Evolutionary conservation across 2,797 vertebrate species (phyloP), one percentile per base, ranked within the genome.

Genomic region (Prionace glauca): DNA sequence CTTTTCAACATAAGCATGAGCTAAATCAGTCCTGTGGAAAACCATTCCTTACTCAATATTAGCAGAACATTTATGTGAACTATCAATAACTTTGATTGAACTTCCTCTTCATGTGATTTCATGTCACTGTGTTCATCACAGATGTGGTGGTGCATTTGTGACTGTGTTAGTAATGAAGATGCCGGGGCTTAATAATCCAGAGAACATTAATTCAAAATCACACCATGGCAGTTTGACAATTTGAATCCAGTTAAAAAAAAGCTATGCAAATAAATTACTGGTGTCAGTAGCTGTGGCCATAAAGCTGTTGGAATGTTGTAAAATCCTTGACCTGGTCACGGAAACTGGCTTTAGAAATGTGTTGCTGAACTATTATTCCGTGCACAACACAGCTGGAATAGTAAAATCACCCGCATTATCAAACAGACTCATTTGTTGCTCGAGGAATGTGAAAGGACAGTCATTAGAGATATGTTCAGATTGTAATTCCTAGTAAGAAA

Each of bases 191-290:
- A 90, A 62, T 62, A 26, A 90, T 62, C 26, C 3, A 62, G 56
- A 90, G 87, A 62, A 60, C 12, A 11, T 29, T 56, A 60, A 9
- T 90, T 90, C 87, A 45, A 45, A 90, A 32, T 45, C 36, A 22
- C 1, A 45, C 41, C 36, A 22, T 24, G 8, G 20, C 22, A 22
- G 14, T 62, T 90, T n/a, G 29, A 90, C 56, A 90, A 90, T 90
- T 62, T 90, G 50, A 90, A n/a, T 90, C 87, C 87, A 90, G 56
- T 32, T 88, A 32, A 90, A 90, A 62, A 90, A 32, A 62, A 90
- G 5, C 50, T 16, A 24, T 56, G 12, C 50, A 32, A 88, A 60
- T 88, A 62, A 60, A 90, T 32, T 14, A 14, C 29, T 90, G 87
- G 29, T 90, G 26, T 90, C 56, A 62, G 56, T 56, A 88, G 29